phyloP scores from a whole-genome alignment of 2,888 invertebrate species.

The Zhengitettix transpicula region DNA sequence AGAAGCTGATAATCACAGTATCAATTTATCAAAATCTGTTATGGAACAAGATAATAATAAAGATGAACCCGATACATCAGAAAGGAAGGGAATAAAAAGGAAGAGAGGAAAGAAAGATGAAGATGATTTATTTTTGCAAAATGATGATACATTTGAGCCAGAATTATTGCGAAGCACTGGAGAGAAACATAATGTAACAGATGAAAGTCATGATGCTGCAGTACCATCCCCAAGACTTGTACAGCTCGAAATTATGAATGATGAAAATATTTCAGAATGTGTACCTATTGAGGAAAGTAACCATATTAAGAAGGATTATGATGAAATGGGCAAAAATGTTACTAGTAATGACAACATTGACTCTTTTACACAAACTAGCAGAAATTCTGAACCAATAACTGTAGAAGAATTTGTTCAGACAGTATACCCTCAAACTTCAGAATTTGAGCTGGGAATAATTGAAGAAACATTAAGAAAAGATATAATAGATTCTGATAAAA shows the following conservation, averaged over 20 bases:
- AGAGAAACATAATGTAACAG: neutral
- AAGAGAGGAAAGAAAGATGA: slow-evolving; percentile 18
- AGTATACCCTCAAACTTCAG: too few relatives aligned
- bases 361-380: neutral
- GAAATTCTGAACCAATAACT: neutral
- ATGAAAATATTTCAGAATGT: too few relatives aligned
- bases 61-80: neutral
- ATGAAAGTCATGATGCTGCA: too few relatives aligned
- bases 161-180: neutral
- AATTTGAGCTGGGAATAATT: too few relatives aligned
- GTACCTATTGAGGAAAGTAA: too few relatives aligned
- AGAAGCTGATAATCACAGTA: too few relatives aligned
- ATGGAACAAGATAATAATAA: neutral
- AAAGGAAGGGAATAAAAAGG: slow-evolving; percentile 23
- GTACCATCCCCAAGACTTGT: too few relatives aligned
- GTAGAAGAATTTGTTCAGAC: neutral
- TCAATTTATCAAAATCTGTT: too few relatives aligned
- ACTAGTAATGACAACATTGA: neutral
- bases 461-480: too few relatives aligned
- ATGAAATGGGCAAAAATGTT: neutral
- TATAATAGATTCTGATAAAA: too few relatives aligned
- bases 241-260: too few relatives aligned
- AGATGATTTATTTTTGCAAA: neutral
- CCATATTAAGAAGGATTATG: too few relatives aligned
- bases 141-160: neutral